These are phyloP conservation scores for Myotis brandtii DNA, from an alignment of 2,113 vertebrate species.

Conservation along the genomic window DNA sequence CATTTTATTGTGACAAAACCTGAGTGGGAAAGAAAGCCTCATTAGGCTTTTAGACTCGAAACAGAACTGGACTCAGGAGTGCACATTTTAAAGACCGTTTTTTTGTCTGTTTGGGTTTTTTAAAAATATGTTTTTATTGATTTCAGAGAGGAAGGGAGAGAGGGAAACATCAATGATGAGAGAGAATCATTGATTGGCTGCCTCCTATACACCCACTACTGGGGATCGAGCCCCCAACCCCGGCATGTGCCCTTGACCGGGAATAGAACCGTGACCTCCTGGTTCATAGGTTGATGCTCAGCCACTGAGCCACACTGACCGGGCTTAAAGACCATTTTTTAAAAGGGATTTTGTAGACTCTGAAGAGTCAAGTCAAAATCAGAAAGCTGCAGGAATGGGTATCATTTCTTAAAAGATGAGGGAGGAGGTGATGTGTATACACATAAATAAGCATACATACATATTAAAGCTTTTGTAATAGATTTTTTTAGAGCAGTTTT, in stretches of 20 bases:
- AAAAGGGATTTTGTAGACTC: background rate
- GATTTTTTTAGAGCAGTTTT: background rate
- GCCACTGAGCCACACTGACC: background rate
- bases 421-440: background rate
- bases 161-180: too few relatives aligned
- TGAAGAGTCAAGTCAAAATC: background rate
- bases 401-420: background rate
- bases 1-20: constrained; percentile 41
- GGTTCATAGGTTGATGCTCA: too few relatives aligned
- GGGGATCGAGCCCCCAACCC: too few relatives aligned
- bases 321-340: background rate
- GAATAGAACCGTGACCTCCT: too few relatives aligned
- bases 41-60: constrained; percentile 58
- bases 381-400: background rate
- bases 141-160: too few relatives aligned
- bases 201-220: too few relatives aligned
- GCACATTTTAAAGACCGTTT: background rate
- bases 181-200: too few relatives aligned
- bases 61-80: background rate
- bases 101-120: background rate
- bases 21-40: constrained; percentile 36
- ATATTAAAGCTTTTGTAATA: background rate
- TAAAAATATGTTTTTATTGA: too few relatives aligned
- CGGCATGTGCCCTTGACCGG: too few relatives aligned
- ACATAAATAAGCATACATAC: background rate